phyloP scores from a whole-genome alignment of 2,888 invertebrate species.

The Apomyelois bistriatella region DNA sequence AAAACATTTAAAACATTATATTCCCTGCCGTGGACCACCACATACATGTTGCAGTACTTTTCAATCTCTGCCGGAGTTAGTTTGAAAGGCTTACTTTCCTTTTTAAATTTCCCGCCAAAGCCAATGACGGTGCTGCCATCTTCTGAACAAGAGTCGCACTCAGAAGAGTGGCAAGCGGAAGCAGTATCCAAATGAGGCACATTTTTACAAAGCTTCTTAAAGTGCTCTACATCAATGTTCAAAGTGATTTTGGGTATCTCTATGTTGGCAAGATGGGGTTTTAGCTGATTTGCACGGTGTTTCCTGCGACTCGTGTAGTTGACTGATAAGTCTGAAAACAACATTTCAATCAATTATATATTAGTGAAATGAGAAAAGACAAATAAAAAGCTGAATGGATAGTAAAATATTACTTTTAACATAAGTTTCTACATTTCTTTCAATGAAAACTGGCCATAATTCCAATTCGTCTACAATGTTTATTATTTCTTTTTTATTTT shows the following conservation, averaged over 20 bases:
- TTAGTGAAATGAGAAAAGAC: neutral
- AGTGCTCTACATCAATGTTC: slow-evolving; percentile 29
- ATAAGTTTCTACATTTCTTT: slow-evolving; percentile 36
- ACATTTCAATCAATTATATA: neutral
- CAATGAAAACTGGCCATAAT: slow-evolving; percentile 43
- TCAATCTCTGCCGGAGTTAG: slow-evolving; percentile 43
- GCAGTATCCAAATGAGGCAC: slow-evolving; percentile 15
- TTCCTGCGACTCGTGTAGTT: slow-evolving; percentile 37
- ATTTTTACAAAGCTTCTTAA: slow-evolving; percentile 34
- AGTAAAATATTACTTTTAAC: slow-evolving; percentile 36
- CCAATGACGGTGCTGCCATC: slow-evolving; percentile 41
- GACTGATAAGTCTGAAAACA: slow-evolving; percentile 35
- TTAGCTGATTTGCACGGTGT: slow-evolving; percentile 40
- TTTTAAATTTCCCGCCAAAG: slow-evolving; percentile 12
- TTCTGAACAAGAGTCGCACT: slow-evolving; percentile 21
- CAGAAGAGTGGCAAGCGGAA: slow-evolving; percentile 4
- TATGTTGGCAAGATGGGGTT: slow-evolving; percentile 34
- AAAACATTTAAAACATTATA: slow-evolving; percentile 45
- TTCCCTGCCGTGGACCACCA: slow-evolving; percentile 33
- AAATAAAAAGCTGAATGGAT: neutral
- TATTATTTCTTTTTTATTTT: slow-evolving; percentile 28
- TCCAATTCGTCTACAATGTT: slow-evolving; percentile 45
- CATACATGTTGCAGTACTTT: slow-evolving; percentile 38
- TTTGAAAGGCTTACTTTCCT: slow-evolving; percentile 25
- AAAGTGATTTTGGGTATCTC: slow-evolving; percentile 30